Evolutionary conservation across 2,888 invertebrate species (phyloP), one percentile per base, ranked within the genome.

Genomic region (Pimpla rufipes): DNA sequence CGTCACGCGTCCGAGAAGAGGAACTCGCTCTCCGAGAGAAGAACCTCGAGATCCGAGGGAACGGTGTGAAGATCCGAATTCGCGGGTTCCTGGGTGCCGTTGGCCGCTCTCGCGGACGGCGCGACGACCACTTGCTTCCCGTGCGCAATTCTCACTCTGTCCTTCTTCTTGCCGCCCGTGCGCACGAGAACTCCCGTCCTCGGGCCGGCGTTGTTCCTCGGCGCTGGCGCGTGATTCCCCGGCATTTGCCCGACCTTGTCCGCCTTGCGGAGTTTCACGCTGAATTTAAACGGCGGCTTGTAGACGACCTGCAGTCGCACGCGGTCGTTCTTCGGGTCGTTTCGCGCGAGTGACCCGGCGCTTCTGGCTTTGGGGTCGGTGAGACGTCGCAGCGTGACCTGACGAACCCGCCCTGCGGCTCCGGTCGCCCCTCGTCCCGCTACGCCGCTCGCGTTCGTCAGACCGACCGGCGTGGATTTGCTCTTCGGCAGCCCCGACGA

Each of bases 281-380:
- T 97, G 93, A 97, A 97, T 90, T 97, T 96, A 93, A 97, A 97
- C 11, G 97, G 97, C 70, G 97, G 97, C 91, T 97, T 97, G 92
- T 97, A 97, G 35, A 97, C 97, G 45, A 97, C 97, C 93, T 97
- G 97, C 23, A 97, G 94, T 86, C 97, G 95, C 11, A 97, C 92
- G 0, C 93, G 88, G 76, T 93, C 93, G 74, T 91, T 92, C 16
- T 95, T 95, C 80, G 93, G 93, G 88, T 95, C 95, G 76, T 94
- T 94, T 57, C 94, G 94, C n/a, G 95, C 93, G 50, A 97, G 94
- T 89, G 96, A 96, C 18, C 96, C 96, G 83, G 96, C 95, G 89
- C 97, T 97, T 89, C 96, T 96, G 87, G 96, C 96, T 88, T 95
- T 95, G 3, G 89, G 88, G 45, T 90, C 90, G 11, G 89, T 88